Evolutionary conservation across 1,140 invertebrate genomes (phyloP).

Genomic region (Drosophila setifemur): DNA sequence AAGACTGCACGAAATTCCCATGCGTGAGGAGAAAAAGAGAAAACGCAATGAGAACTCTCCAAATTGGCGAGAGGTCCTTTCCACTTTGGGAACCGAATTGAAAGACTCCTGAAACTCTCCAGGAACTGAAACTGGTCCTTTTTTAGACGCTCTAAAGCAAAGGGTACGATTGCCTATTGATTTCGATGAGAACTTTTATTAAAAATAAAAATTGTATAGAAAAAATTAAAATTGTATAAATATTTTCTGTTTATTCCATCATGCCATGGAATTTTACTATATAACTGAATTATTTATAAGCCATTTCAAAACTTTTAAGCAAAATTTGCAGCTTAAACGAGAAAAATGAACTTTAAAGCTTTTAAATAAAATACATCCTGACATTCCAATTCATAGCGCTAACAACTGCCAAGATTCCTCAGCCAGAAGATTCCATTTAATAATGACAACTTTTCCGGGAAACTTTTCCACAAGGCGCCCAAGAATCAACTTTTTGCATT

Average conservation of each 20-base stretch:
- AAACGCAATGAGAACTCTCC: conserved; percentile 17
- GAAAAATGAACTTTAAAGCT: no score
- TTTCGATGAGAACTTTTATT: background rate
- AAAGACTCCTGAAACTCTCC: background rate
- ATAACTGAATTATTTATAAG: no score
- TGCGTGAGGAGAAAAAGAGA: background rate
- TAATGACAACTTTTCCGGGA: conserved; percentile 39
- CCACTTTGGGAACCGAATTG: background rate
- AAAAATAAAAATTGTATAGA: background rate
- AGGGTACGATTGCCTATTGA: background rate
- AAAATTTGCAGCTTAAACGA: no score
- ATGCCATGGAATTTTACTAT: no score
- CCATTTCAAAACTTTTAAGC: no score
- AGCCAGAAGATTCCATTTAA: conserved; percentile 28
- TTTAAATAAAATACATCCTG: no score
- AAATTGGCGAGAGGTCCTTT: background rate
- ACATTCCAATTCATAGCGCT: background rate
- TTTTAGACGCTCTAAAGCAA: background rate
- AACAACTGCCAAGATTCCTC: background rate
- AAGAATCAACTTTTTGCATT: conserved; percentile 60
- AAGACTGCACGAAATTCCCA: conserved; percentile 51
- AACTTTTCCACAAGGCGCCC: conserved; percentile 31
- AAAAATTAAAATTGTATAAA: background rate
- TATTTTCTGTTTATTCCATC: no score
- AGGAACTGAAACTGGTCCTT: background rate